phyloP scores from a whole-genome alignment of 2,113 vertebrate species.

The Chrysochloris asiatica region DNA sequence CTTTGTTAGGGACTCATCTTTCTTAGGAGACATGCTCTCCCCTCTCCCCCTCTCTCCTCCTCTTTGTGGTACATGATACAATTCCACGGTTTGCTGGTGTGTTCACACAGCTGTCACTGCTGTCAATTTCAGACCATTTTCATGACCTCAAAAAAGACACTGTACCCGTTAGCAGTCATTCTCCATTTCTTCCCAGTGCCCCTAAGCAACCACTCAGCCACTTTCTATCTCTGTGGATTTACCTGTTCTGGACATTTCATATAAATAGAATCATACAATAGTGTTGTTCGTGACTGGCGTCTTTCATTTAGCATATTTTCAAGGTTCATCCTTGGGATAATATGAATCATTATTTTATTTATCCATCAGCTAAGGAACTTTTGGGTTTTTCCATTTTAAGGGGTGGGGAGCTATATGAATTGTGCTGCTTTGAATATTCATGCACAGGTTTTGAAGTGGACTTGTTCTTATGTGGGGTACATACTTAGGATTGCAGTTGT shows the following conservation, averaged over 20 bases:
- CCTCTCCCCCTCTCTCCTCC: neutral
- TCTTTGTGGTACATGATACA: neutral
- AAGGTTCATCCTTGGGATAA: neutral
- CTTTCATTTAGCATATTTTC: neutral
- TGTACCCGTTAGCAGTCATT: neutral
- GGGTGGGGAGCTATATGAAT: too few relatives aligned
- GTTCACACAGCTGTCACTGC: neutral
- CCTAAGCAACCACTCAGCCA: neutral
- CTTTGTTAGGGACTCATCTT: neutral
- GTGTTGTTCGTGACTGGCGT: neutral
- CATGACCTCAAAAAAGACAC: neutral
- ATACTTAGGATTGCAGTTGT: neutral
- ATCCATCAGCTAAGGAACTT: neutral
- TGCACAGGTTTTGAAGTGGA: neutral
- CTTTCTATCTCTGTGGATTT: neutral
- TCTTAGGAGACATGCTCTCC: neutral
- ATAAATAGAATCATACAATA: neutral
- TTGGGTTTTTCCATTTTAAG: neutral
- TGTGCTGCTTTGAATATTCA: neutral
- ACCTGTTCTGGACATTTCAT: neutral
- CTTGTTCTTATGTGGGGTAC: neutral
- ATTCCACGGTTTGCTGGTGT: too few relatives aligned
- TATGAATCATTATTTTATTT: neutral
- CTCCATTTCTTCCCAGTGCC: neutral
- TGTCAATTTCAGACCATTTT: neutral